Evolutionary conservation across 2,113 vertebrate species (phyloP), one percentile per base, ranked within the genome.

Genomic region (Athene noctua): DNA sequence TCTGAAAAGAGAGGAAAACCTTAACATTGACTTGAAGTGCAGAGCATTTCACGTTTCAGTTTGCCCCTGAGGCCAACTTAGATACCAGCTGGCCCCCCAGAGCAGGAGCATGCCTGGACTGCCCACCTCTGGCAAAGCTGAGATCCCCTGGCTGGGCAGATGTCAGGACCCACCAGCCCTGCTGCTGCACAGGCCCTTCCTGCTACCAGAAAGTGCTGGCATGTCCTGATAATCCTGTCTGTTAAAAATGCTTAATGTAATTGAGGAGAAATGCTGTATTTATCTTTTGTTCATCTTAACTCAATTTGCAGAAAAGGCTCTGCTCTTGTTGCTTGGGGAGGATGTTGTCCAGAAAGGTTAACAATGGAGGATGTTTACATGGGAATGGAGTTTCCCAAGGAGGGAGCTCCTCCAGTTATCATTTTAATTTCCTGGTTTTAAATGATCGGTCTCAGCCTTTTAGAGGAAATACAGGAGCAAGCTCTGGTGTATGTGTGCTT

Each of bases 271-370:
- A 86, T 49, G 46, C 67, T 80, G 29, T 73, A 77, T 96, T 91
- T 94, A 67, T 88, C 55, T 95, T 85, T 81, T 58, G 30, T n/a
- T 92, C 49, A 47, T 63, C 65, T 86, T 82, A 63, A 82, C 40
- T 87, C 65, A 19, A n/a, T 73, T 90, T 83, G 80, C 78, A 90
- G 83, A 73, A 95, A 91, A 92, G 51, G 32, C 26, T 92, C 44
- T 87, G 77, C 47, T 78, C 65, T 77, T 0, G 1, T 44, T 83
- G 82, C 49, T 66, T 66, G 74, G 46, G 10, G 2, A 81, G 54
- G 73, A 52, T 54, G 16, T 40, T 86, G 71, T 65, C 67, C 92
- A 83, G 63, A 77, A 91, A 77, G 40, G 44, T 61, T 90, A 75
- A 92, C 0, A 25, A 65, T 15, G 52, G 79, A 92, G 40, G 46